Base-by-base conservation (phyloP, 30 jellyfish, hydroid and myxozoan species). In the Aurelia sp. region DNA sequence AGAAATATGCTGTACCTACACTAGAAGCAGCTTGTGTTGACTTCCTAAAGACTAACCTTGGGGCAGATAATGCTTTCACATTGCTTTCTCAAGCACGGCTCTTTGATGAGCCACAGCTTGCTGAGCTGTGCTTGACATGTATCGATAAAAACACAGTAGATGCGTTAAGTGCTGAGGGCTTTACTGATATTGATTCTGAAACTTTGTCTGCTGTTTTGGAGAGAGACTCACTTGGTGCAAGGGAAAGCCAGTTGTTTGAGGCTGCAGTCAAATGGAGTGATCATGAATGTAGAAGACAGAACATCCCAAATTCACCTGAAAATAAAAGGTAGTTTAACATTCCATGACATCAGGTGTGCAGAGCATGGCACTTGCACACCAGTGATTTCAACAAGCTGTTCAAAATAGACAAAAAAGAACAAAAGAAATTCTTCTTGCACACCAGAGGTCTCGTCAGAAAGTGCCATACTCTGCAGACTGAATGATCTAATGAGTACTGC, bases 61-160 rank as follows among this genome's bases (percentile, higher is more conserved):
- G 97, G 27, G 97, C 98, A 17, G 98, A 93, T 67, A 93, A 93
- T 88, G 98, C 98, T 9, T 88, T 93, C 57, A 93, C 98, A 16
- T 63, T 93, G 65, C 89, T 93, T 18, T 88, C 97, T 17, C 98
- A 93, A 72, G 98, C 98, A 22, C 41, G 98, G 17, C 86, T 93
- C 24, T 93, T 93, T 88, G 98, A 93, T 80, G 98, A 93, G 67
- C 98, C 98, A 66, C 98, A 93, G 77, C 91, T 93, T 61, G 95
- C 97, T n/a, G 98, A 93, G 57, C 24, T 93, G 88, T 93, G 98
- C 63, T 84, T 93, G 58, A 66, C 95, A 12, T 93, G 98, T 72
- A 93, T 93, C 16, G 98, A 93, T 85, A 93, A 89, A 75, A 61
- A 82, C 74, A 93, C 98, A 2, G 86, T 78, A 13, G 98, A 89